These are phyloP conservation scores for Popillia japonica DNA, from an alignment of 1,140 invertebrate species.

Conservation along the genomic window DNA sequence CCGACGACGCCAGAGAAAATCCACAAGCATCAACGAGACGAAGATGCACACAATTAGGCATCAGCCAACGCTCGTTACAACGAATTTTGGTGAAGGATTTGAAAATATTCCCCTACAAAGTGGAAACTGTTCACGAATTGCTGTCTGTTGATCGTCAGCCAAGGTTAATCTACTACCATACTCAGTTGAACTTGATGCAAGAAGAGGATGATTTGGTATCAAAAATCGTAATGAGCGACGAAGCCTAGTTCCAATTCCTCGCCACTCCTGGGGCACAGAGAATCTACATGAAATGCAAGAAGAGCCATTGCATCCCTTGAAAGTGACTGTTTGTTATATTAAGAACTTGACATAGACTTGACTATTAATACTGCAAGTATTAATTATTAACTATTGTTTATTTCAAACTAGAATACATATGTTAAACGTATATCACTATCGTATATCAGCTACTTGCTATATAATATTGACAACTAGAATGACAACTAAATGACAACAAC, in stretches of 20 bases:
- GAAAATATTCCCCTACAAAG: conserved; percentile 22
- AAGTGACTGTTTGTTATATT: not conserved
- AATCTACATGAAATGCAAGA: not conserved
- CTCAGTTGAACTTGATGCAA: conserved; percentile 39
- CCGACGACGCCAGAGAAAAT: conserved; percentile 38
- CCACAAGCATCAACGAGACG: conserved; percentile 40
- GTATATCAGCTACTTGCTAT: no score
- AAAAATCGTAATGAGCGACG: conserved; percentile 40
- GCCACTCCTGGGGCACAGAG: no score
- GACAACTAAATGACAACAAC: no score
- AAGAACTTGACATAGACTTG: no score
- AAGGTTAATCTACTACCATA: conserved; percentile 37
- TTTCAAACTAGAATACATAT: no score
- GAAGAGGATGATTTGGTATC: conserved; percentile 39
- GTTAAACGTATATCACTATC: no score
- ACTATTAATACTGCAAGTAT: no score
- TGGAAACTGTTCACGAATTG: conserved; percentile 44
- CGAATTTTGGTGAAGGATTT: conserved; percentile 40
- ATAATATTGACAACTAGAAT: no score
- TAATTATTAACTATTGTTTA: no score
- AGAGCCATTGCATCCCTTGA: not conserved
- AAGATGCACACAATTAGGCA: conserved; percentile 44
- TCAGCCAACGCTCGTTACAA: conserved; percentile 41
- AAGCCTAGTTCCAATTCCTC: conserved; percentile 38
- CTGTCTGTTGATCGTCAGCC: conserved; percentile 42